Percentiles rank a stretch among this genome's conserved stretches.
These are phyloP conservation scores for Toxotes lorentzi DNA, from an alignment of 2,797 vertebrate species.

Conservation along the genomic window DNA sequence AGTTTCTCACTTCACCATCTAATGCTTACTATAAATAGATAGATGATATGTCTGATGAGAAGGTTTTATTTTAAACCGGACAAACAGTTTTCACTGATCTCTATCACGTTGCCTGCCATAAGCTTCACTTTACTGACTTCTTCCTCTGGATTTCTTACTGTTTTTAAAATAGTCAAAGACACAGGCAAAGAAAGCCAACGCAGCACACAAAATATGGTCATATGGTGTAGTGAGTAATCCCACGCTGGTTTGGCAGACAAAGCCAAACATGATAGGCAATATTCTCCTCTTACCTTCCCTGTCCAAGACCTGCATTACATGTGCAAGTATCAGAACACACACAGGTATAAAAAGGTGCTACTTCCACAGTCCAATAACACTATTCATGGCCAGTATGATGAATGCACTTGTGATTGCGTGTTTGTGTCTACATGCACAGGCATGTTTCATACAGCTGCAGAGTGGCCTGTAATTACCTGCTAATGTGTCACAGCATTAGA, in stretches of 20 bases:
- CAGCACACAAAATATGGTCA: slow-evolving; percentile 26
- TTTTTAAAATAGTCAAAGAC: slow-evolving; percentile 11
- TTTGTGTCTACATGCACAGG: slow-evolving; percentile 47
- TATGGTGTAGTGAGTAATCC: slow-evolving; percentile 45
- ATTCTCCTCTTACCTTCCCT: slow-evolving; percentile 26
- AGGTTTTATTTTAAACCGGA: not conserved
- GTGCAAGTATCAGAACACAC: slow-evolving; percentile 2
- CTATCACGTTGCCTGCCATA: not conserved
- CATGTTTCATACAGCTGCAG: slow-evolving; percentile 60
- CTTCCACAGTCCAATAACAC: not conserved
- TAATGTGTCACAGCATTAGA: slow-evolving; percentile 74
- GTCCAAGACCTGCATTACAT: slow-evolving; percentile 12
- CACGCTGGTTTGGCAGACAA: slow-evolving; percentile 41
- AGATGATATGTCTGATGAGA: not conserved
- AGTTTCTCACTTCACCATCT: not conserved
- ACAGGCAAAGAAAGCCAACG: slow-evolving; percentile 15
- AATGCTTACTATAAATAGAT: not conserved
- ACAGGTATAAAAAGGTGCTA: not conserved
- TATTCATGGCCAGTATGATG: slow-evolving; percentile 17
- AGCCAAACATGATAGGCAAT: slow-evolving; percentile 27
- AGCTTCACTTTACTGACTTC: not conserved
- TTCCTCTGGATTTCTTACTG: not conserved
- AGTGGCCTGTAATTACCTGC: slow-evolving; percentile 74
- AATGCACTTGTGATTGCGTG: slow-evolving; percentile 37
- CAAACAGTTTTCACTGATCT: not conserved